phyloP scores from a whole-genome alignment of 2,888 invertebrate genomes.

The Listrodromus nycthemerus region DNA sequence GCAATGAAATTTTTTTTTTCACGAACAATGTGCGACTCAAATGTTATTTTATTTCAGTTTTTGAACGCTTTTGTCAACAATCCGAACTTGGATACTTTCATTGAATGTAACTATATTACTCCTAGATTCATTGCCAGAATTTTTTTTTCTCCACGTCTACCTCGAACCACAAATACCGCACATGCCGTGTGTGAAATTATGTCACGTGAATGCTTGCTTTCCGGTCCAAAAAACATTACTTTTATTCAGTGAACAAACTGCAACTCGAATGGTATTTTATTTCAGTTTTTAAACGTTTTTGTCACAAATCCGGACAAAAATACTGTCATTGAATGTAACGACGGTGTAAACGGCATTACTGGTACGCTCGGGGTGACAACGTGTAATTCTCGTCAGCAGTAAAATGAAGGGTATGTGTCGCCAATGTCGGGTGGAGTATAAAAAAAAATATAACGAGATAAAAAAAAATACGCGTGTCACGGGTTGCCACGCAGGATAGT shows the following conservation, averaged over 20 bases:
- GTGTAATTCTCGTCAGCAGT: constrained; percentile 30
- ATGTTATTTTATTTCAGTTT: background rate
- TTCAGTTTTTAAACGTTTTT: constrained; percentile 2
- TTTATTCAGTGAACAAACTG: background rate
- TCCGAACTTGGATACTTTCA: constrained; percentile 19
- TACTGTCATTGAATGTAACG: constrained; percentile 43
- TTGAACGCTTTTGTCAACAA: constrained; percentile 8
- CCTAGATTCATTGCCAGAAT: constrained; percentile 51
- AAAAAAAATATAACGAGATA: constrained; percentile 25
- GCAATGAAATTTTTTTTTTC: background rate
- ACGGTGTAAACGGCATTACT: constrained; percentile 18
- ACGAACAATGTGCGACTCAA: background rate
- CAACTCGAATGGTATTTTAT: background rate
- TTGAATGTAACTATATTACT: constrained; percentile 49
- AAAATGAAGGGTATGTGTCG: constrained; percentile 15
- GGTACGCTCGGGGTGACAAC: constrained; percentile 24
- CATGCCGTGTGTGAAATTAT: background rate
- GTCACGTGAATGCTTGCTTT: background rate
- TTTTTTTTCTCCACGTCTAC: constrained; percentile 33
- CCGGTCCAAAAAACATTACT: background rate
- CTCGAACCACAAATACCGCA: constrained; percentile 14
- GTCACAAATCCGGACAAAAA: constrained; percentile 26
- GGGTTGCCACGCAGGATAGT: constrained; percentile 25
- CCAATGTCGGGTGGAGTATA: constrained; percentile 5
- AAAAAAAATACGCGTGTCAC: constrained; percentile 29